Base-by-base conservation (phyloP, 2,888 invertebrate species). In the Lithosia quadra region DNA sequence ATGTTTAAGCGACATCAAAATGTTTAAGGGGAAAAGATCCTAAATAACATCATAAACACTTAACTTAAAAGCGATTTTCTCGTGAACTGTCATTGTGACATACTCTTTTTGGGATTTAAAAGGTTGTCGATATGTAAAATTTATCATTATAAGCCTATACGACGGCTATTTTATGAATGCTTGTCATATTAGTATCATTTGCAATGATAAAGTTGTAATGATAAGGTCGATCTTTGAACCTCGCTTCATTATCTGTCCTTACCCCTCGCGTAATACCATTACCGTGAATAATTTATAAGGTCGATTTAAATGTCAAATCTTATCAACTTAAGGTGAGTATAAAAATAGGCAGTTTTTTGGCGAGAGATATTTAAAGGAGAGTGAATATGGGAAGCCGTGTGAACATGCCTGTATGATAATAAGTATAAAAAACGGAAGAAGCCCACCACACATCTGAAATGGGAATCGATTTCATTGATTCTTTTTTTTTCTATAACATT, bases 181-280 rank as follows among this genome's bases (percentile, higher is more conserved):
- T 58, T 63, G 49, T 63, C 63, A 58, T 56, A 57, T 58, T 49
- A 63, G 21, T 58, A 63, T 67, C 58, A 34, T 22, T 57, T 1
- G 21, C 39, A 10, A n/a, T 36, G 63, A 67, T 53, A 67, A 57
- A 56, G 2, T 56, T 43, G 8, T 28, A 43, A 43, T 55, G 56
- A 22, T 56, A 24, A 24, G 1, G 10, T 22, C 34, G 63, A 67
- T 67, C 67, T 67, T 67, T 63, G 63, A 63, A 63, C 63, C 21
- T 39, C 1, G 7, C 36, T 49, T 55, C 67, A 4, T 22, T 58
- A 33, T 58, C 58, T 33, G 18, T 58, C 10, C 33, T 33, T 58
- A 49, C n/a, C n/a, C 24, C 24, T 56, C 13, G 56, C 4, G 15
- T 24, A 13, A 56, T 21, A 24, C 1, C 2, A 15, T 56, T 56